phyloP scores from a whole-genome alignment of 2,113 vertebrate genomes.

The Halcyon senegalensis region DNA sequence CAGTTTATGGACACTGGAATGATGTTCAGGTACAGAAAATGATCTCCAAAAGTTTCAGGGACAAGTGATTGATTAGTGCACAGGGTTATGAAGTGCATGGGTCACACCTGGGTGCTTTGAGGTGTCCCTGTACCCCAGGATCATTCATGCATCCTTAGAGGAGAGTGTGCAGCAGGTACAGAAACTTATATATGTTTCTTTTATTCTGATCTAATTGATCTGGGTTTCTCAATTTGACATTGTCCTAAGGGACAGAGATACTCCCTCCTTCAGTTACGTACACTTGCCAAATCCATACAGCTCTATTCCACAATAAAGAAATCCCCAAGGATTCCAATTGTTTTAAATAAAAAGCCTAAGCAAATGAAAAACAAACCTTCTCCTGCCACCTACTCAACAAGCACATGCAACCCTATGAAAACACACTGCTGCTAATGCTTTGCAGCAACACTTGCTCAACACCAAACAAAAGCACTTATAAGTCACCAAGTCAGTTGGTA shows the following conservation, averaged over 20 bases:
- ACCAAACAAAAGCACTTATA: not conserved
- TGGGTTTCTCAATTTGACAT: not conserved
- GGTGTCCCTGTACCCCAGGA: not conserved
- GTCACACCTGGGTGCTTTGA: not conserved
- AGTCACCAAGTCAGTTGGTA: conserved; percentile 25
- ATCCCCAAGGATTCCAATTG: not conserved
- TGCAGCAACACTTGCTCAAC: conserved; percentile 38
- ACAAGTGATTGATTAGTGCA: not conserved
- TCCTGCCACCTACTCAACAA: conserved; percentile 22
- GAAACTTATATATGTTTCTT: not conserved
- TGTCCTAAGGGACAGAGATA: not conserved
- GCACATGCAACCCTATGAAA: not conserved
- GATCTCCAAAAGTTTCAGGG: not conserved
- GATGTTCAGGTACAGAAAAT: not conserved
- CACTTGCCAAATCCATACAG: not conserved
- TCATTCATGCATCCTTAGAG: not conserved
- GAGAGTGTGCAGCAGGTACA: not conserved
- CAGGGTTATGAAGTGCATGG: not conserved
- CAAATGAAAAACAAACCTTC: conserved; percentile 27
- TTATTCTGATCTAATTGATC: not conserved
- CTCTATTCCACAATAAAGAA: not conserved
- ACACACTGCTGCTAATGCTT: not conserved
- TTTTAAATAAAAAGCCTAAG: conserved; percentile 12
- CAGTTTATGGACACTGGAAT: not conserved
- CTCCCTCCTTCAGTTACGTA: not conserved